Percentiles rank a stretch among this genome's conserved stretches.
phyloP scores from a whole-genome alignment of 92 coral and sea anemone species.

The Porites evermanni region DNA sequence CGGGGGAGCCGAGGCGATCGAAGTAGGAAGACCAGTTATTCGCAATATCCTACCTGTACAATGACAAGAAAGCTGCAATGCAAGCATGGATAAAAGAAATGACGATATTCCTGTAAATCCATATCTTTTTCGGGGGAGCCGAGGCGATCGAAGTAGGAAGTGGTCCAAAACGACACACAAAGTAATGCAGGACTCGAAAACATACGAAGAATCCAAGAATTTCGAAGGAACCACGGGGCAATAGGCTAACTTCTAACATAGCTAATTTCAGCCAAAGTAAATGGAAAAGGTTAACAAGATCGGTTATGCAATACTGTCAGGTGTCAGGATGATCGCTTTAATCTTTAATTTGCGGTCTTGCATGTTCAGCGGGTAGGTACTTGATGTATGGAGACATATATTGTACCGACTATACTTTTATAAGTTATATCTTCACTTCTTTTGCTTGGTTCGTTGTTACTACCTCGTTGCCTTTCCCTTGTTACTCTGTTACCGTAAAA shows the following conservation, averaged over 20 bases:
- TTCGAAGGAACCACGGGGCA: slow-evolving; percentile 30
- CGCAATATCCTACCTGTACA: slow-evolving; percentile 49
- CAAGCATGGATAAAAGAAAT: slow-evolving; percentile 77
- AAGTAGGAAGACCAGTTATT: slow-evolving; percentile 24
- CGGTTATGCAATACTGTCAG: too few species aligned
- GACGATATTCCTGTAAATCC: slow-evolving; percentile 80
- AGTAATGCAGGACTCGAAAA: slow-evolving; percentile 27
- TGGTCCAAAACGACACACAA: slow-evolving; percentile 10
- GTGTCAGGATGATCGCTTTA: too few species aligned
- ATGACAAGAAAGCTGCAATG: slow-evolving; percentile 71
- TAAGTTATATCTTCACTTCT: too few species aligned
- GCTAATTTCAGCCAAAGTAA: neutral
- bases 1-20: slow-evolving; percentile 42
- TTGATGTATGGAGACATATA: too few species aligned
- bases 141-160: slow-evolving; percentile 42
- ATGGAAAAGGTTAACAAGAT: neutral
- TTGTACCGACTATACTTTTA: too few species aligned
- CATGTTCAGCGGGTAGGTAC: too few species aligned
- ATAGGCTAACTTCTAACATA: neutral
- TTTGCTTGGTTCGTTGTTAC: too few species aligned
- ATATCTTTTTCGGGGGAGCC: slow-evolving; percentile 63
- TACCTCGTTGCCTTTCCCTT: too few species aligned
- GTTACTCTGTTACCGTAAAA: too few species aligned
- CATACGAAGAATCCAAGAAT: slow-evolving; percentile 44
- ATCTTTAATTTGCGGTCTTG: too few species aligned